Evolutionary conservation across 2,113 vertebrate genomes (phyloP), one percentile per base, ranked within the genome.

Genomic region (Lonchura striata): DNA sequence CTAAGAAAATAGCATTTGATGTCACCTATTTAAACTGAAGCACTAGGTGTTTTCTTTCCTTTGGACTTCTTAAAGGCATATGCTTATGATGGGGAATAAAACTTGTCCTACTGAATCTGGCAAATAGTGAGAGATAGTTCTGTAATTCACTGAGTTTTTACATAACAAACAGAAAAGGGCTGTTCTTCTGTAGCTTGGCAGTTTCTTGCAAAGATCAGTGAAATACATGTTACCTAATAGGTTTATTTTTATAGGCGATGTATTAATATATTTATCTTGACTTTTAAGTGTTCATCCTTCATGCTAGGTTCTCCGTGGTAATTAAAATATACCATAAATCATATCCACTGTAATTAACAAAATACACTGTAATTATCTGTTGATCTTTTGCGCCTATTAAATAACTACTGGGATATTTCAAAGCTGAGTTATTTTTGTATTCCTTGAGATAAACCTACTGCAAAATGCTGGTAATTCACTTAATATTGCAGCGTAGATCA

Each of bases 311-410:
- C 92, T 92, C 90, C n/a, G 19, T 91, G 63, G 60, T 75, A 95
- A 94, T 97, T 94, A 92, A 96, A 96, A 95, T 80, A 88, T 27
- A 88, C 60, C 56, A 75, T 92, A 95, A 93, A 92, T 96, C 28
- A 39, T 77, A 86, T 39, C 71, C 80, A 88, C 90, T 92, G 64
- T 93, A 96, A 90, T 93, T 96, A 96, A 75, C 64, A 86, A 95
- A 95, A 95, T 75, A 56, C 82, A 78, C 79, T 60, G 80, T 75
- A 90, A 96, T 96, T 96, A 95, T 94, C 68, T 94, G 75, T 93
- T 95, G 88, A 96, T 97, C 86, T 89, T 94, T 89, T 84, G 83
- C 0, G 2, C 88, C 82, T 78, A 27, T 81, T 90, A 94, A 91
- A 63, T 81, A 95, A 95, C 82, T 94, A 77, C 71, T 89, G 88